Evolutionary conservation across 2,797 vertebrate genomes (phyloP), one percentile per base, ranked within the genome.

Genomic region (Bovichtus variegatus): DNA sequence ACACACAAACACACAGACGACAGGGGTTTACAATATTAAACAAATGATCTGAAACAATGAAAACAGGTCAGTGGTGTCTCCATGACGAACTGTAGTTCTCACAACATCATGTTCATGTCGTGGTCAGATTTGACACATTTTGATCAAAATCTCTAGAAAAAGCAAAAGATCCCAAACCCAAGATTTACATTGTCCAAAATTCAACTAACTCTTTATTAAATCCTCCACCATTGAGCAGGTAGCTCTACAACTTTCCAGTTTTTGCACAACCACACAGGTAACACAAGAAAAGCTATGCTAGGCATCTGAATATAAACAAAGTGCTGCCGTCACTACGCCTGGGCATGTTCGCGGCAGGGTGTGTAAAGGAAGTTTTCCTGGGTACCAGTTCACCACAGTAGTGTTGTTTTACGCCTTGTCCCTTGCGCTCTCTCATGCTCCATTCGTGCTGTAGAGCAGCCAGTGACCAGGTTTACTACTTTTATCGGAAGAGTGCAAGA

Each of bases 291-390:
- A 64, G 55, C 29, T 72, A 27, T 74, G 70, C 5, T 16, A 58
- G 4, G 34, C 31, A 66, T 64, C 60, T 1, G 53, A 27, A 36
- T 34, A 72, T 71, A 77, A 74, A 85, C 40, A 65, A 59, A 60
- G 50, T n/a, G 58, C 43, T 40, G 69, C 51, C 6, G 13, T 70
- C 18, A 2, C 46, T 29, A 19, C n/a, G 5, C 46, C 50, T 69
- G 3, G 2, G 74, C 64, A 54, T 59, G 50, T 59, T 60, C 12
- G 3, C 18, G 31, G 58, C 21, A 50, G 27, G 46, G 18, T 23
- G 60, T 81, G 64, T 34, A 10, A 70, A 82, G 64, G 69, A 70
- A 75, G 68, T 71, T 71, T n/a, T 54, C n/a, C n/a, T 19, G 7
- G 5, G 4, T 1, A 3, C 3, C 16, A 18, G 19, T 15, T 55